A percentile compares a stretch with the other conserved stretches of the same genome.
Evolutionary conservation across 1,140 invertebrate species (phyloP).

Genomic region (Musca domestica): DNA sequence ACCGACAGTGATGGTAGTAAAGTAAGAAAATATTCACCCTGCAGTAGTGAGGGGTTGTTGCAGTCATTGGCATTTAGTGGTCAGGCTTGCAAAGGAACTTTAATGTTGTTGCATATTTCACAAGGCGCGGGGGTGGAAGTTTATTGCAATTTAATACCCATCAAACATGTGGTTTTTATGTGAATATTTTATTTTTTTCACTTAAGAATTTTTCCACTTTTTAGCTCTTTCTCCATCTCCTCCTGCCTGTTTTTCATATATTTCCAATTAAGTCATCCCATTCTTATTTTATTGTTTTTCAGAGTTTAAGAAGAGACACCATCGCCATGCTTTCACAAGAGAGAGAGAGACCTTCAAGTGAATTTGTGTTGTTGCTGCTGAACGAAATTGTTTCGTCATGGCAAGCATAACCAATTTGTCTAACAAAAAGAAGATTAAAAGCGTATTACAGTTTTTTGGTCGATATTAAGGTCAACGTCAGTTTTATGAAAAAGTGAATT

Average conservation of each 20-base stretch:
- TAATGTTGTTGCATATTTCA: constrained; percentile 47
- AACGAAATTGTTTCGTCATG: constrained; percentile 1
- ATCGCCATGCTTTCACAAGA: too few relatives aligned
- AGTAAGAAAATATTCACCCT: neutral
- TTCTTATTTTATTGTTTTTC: too few relatives aligned
- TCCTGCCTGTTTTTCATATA: too few relatives aligned
- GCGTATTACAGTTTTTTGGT: neutral
- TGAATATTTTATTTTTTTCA: constrained; percentile 5
- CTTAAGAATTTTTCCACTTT: too few relatives aligned
- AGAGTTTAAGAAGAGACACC: too few relatives aligned
- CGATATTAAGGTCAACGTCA: neutral
- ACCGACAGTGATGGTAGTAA: neutral
- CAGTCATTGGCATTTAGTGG: neutral
- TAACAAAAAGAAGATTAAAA: neutral
- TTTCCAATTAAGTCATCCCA: neutral
- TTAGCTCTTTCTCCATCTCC: too few relatives aligned
- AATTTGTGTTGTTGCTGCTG: neutral
- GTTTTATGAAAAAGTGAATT: neutral
- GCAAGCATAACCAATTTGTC: constrained; percentile 11
- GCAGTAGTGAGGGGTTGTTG: neutral
- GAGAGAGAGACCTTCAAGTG: neutral
- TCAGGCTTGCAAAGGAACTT: neutral
- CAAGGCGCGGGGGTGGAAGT: constrained; percentile 26
- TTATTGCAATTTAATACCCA: constrained; percentile 50
- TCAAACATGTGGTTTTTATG: constrained; percentile 20